These are phyloP conservation scores for Chloroclysta siterata DNA, from an alignment of 2,888 invertebrate genomes.

Conservation along the genomic window DNA sequence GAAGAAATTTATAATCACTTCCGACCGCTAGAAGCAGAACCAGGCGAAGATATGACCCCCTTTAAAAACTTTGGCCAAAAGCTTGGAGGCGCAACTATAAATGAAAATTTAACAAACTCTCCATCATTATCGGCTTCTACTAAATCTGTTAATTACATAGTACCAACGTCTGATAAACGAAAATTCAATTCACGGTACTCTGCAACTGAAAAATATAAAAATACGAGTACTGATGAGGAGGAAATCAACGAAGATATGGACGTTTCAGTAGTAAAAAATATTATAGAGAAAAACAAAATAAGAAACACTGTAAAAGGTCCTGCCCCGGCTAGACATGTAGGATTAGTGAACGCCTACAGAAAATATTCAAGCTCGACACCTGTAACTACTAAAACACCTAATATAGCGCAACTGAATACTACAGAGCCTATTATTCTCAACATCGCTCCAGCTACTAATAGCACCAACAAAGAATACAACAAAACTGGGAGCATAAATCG, in stretches of 20 bases:
- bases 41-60: slow-evolving; percentile 88
- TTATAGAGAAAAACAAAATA: slow-evolving; percentile 82
- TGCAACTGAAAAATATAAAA: slow-evolving; percentile 78
- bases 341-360: slow-evolving; percentile 78
- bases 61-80: slow-evolving; percentile 90
- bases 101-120: slow-evolving; percentile 75
- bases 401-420: slow-evolving; percentile 61
- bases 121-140: slow-evolving; percentile 80
- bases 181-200: slow-evolving; percentile 78
- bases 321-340: slow-evolving; percentile 77
- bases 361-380: slow-evolving; percentile 68
- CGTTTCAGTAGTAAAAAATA: slow-evolving; percentile 84
- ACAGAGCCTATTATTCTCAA: slow-evolving; percentile 64
- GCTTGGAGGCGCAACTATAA: slow-evolving; percentile 68
- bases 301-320: slow-evolving; percentile 80
- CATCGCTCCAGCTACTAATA: slow-evolving; percentile 53
- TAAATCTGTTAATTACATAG: slow-evolving; percentile 76
- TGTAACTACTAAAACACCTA: slow-evolving; percentile 61
- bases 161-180: slow-evolving; percentile 71
- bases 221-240: slow-evolving; percentile 81
- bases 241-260: slow-evolving; percentile 86
- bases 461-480: slow-evolving; percentile 55
- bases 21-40: slow-evolving; percentile 86
- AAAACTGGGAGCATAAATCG: slow-evolving; percentile 47
- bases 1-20: slow-evolving; percentile 87